Evolutionary conservation across 2,797 vertebrate genomes (phyloP), one percentile per base, ranked within the genome.

Genomic region (Masticophis lateralis): DNA sequence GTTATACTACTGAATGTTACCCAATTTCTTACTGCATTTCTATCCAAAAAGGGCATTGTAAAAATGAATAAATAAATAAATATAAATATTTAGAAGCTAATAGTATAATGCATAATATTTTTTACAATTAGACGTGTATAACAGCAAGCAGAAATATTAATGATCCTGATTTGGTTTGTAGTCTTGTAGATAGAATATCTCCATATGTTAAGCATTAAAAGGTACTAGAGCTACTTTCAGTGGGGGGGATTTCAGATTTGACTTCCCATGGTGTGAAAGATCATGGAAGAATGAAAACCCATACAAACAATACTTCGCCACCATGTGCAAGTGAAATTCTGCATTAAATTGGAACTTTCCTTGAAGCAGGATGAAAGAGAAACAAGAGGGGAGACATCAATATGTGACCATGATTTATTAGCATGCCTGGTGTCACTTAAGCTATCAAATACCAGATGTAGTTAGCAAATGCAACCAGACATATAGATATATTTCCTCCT

Each of bases 391-490:
- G 61, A 0, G 11, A 95, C 61, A 61, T 56, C 61, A 13, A 32
- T 56, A 88, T 87, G 53, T 0, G 0, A n/a, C 12, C 90, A 13
- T 90, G 63, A 92, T 87, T 53, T 55, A 56, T 87, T 25, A 60
- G 69, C 90, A 13, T 10, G 51, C 37, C 55, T 87, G 51, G 37
- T 51, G 37, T 69, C 79, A 91, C 69, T 92, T 56, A 56, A 59
- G 79, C 66, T 95, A 88, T 60, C 90, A 53, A 59, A 66, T 91
- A 60, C 59, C 91, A 92, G 86, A 90, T 92, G 89, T 91, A 56
- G 59, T 59, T 59, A 57, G 56, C 20, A 97, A 96, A 96, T 94
- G 94, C 88, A 88, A 43, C 37, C 6, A 3, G 88, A 22, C 0
- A 0, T 93, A 92, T 27, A 95, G 96, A 96, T 96, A 37, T 37